These are phyloP conservation scores for Ephydatia muelleri DNA, from an alignment of 37 sponge, comb jelly and placozoan genomes.

Conservation along the genomic window DNA sequence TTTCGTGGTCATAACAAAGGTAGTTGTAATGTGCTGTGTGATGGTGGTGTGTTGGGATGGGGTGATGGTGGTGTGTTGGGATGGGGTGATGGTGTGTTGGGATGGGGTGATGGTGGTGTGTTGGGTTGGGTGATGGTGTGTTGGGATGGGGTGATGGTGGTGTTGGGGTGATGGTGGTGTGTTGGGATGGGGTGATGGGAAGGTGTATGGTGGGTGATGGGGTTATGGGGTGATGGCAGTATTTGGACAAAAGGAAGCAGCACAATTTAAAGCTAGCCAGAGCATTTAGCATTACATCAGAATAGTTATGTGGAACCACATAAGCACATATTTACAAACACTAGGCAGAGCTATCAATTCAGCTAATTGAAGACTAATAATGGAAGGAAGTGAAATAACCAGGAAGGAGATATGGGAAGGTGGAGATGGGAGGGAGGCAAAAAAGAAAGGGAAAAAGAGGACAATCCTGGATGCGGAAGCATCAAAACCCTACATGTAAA, in stretches of 20 bases:
- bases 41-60: background rate
- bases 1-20: slow-evolving; percentile 74
- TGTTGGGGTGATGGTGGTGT: background rate
- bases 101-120: background rate
- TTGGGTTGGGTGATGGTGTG: background rate
- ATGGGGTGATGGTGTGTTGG: background rate
- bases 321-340: too few relatives aligned
- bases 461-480: too few relatives aligned
- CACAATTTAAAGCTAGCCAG: too few relatives aligned
- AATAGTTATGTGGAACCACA: too few relatives aligned
- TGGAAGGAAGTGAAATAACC: too few relatives aligned
- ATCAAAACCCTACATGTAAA: too few relatives aligned
- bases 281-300: too few relatives aligned
- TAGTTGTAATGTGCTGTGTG: slow-evolving; percentile 85
- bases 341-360: too few relatives aligned
- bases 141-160: background rate
- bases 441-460: background rate
- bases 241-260: too few relatives aligned
- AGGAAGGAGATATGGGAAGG: background rate
- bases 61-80: background rate
- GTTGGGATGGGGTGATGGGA: background rate
- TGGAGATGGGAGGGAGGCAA: background rate
- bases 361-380: too few relatives aligned
- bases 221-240: too few relatives aligned
- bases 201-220: background rate